Evolutionary conservation across 2,888 invertebrate genomes (phyloP), one percentile per base, ranked within the genome.

Genomic region (Caenorhabditis sp.): DNA sequence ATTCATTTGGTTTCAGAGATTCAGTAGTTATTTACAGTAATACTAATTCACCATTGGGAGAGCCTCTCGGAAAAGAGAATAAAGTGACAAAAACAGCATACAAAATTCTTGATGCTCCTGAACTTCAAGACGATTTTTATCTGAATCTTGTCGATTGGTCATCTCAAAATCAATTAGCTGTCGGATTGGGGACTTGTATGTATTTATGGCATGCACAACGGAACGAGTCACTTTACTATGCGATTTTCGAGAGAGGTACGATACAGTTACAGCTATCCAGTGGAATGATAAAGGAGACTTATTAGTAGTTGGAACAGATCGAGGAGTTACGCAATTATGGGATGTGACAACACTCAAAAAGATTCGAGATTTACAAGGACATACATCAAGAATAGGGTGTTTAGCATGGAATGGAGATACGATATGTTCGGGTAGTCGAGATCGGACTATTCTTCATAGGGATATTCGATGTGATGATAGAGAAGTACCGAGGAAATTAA

Each of bases 141-240:
- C 90, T 99, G 82, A 99, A 99, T 90, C 91, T 99, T 76, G 97
- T 99, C 43, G 99, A 99, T 89, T 99, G 99, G 99, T 97, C 97
- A 5, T 94, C 96, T 62, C 95, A 95, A 90, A 99, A 99, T 89
- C 95, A 99, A 43, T 92, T 99, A 71, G 95, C 96, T 88, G 99
- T 99, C 2, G 99, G 97, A 0, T 91, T 99, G 23, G 96, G 96
- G 36, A 95, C 95, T 86, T 97, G 97, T 89, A 97, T 99, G 0
- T 99, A 99, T 89, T 90, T 99, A 71, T 99, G 99, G 99, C 97
- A 95, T 85, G 99, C 99, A 95, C 95, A 88, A 99, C 97, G 74
- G 96, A 96, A 89, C 96, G 97, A 91, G 90, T 97, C 78, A 95
- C 95, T 27, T 91, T 96, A 87, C 90, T 99, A 49, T 99, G 99